Percentiles rank a stretch among this genome's conserved stretches.
phyloP scores from a whole-genome alignment of 2,797 vertebrate genomes.

The Gymnothorax reevesii region DNA sequence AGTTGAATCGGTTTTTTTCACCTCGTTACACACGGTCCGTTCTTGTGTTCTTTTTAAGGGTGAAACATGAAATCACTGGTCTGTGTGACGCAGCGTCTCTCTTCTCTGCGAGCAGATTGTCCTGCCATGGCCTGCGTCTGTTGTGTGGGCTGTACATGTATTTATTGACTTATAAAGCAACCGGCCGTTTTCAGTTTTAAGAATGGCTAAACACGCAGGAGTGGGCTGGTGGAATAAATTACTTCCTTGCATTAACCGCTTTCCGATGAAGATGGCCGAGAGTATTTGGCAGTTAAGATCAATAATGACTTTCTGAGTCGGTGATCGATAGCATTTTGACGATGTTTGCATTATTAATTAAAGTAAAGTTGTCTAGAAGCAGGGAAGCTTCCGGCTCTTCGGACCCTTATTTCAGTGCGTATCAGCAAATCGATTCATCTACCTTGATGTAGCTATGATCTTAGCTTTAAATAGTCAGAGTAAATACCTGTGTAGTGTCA shows the following conservation, averaged over 20 bases:
- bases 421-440: not conserved
- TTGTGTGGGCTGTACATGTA: constrained; percentile 8
- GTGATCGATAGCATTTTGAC: not conserved
- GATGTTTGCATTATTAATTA: constrained; percentile 17
- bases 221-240: not conserved
- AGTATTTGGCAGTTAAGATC: not conserved
- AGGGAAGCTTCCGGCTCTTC: not conserved
- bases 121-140: constrained; percentile 9
- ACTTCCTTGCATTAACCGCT: not conserved
- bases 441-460: not conserved
- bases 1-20: not conserved
- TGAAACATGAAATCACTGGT: not conserved
- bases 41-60: not conserved
- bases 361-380: constrained; percentile 3
- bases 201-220: not conserved
- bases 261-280: not conserved
- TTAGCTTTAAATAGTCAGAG: not conserved
- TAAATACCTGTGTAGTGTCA: constrained; percentile 17
- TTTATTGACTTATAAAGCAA: not conserved
- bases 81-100: not conserved
- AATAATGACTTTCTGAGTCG: not conserved
- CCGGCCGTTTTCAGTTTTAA: not conserved
- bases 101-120: not conserved
- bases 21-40: not conserved
- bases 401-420: not conserved